Conservation (phyloP, 2,797 vertebrate species). For the Diceros bicornis region DNA sequence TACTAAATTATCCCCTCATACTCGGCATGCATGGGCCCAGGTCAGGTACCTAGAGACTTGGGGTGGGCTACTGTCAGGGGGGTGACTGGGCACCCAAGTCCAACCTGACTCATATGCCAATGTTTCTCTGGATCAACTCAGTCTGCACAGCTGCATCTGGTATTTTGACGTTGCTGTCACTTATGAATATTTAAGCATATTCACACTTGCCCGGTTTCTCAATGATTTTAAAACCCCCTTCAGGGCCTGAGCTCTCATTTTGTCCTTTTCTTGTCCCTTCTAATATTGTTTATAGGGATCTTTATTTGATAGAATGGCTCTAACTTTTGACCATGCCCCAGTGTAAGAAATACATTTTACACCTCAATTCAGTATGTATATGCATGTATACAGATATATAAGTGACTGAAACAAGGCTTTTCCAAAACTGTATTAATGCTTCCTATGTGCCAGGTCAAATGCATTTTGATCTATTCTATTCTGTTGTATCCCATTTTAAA, state of each 20-base stretch:
- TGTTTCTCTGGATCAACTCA: conserved; percentile 22
- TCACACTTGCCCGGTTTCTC: conserved; percentile 57
- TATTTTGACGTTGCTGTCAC: conserved; percentile 25
- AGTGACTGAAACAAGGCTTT: conserved; percentile 37
- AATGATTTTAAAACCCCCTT: conserved; percentile 56
- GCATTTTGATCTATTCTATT: conserved; percentile 47
- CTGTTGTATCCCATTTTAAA: conserved; percentile 48
- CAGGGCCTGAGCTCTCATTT: neutral
- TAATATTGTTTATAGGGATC: conserved; percentile 5
- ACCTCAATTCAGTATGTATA: neutral
- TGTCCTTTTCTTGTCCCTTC: conserved; percentile 39
- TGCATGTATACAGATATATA: neutral
- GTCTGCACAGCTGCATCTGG: neutral
- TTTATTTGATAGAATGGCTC: conserved; percentile 34
- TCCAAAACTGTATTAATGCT: neutral
- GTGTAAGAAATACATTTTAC: conserved; percentile 50
- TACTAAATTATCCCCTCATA: neutral
- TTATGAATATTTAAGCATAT: conserved; percentile 68
- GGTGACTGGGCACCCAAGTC: neutral
- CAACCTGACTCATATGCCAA: neutral
- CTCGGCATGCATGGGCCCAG: neutral
- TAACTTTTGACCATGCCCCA: conserved; percentile 16
- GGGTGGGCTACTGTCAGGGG: neutral
- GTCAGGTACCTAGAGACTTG: neutral
- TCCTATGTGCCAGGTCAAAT: conserved; percentile 26